A percentile compares a stretch with the other conserved stretches of the same genome.
Conservation (phyloP, 2,888 invertebrate species). For the Drosophila emarginata region DNA sequence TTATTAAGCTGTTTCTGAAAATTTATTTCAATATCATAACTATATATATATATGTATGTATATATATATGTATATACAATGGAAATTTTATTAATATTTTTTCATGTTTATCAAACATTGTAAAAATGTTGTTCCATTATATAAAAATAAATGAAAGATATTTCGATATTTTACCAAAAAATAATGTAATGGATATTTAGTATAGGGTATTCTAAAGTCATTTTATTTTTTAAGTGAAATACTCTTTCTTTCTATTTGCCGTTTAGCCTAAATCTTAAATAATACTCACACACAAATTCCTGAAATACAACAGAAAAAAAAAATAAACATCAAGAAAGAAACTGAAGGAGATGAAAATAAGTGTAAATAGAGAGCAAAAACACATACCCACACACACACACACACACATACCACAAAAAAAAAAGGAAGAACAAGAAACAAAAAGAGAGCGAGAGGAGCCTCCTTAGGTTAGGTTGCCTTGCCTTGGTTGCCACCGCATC, state of each 20-base stretch:
- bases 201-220: no score
- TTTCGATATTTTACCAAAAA: no score
- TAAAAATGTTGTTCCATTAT: no score
- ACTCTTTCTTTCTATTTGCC: neutral
- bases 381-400: neutral
- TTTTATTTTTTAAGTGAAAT: neutral
- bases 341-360: conserved; percentile 6
- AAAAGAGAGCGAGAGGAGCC: conserved; percentile 2
- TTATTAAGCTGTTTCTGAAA: no score
- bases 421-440: conserved; percentile 11
- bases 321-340: neutral
- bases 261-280: neutral
- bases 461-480: conserved; percentile 3
- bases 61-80: no score
- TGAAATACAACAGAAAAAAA: neutral
- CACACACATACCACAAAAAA: conserved; percentile 3
- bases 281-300: neutral
- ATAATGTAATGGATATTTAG: no score
- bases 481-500: conserved; percentile 26
- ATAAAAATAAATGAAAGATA: no score
- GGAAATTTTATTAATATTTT: no score
- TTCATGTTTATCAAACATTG: no score
- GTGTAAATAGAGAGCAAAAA: conserved; percentile 8
- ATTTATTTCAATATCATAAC: no score
- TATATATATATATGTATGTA: no score